Evolutionary conservation across 1,140 invertebrate genomes (phyloP).

Genomic region (Trachymyrmex septentrionalis): DNA sequence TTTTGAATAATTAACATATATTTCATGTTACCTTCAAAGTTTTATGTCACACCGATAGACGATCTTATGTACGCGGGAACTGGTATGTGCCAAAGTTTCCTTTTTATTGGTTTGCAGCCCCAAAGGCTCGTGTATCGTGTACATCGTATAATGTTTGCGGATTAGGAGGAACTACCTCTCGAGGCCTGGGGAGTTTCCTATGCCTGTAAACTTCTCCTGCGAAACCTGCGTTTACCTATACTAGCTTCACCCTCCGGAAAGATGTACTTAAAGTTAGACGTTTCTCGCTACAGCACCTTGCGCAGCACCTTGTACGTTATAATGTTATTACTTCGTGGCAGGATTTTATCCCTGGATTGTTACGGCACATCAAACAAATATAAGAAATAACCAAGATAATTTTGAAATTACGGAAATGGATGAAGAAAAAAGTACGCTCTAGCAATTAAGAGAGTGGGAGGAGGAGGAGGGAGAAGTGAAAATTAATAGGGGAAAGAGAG

Average conservation of each 20-base stretch:
- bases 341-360: not conserved
- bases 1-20: constrained; percentile 54
- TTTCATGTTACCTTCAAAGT: constrained; percentile 45
- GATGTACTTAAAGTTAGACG: constrained; percentile 42
- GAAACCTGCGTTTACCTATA: constrained; percentile 33
- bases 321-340: not conserved
- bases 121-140: constrained; percentile 3
- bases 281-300: constrained; percentile 9
- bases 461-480: not conserved
- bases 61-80: not conserved
- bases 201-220: constrained; percentile 50
- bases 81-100: constrained; percentile 50
- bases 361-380: not conserved
- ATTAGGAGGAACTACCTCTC: constrained; percentile 8
- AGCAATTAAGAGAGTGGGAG: not conserved
- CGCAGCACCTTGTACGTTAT: constrained; percentile 1
- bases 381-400: not conserved
- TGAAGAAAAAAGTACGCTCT: not conserved
- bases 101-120: constrained; percentile 41
- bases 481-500: constrained; percentile 18
- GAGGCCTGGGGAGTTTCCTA: not conserved
- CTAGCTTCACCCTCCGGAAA: constrained; percentile 6
- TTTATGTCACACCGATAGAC: constrained; percentile 36
- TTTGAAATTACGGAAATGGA: not conserved
- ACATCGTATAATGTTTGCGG: constrained; percentile 29